A percentile compares a stretch with the other conserved stretches of the same genome.
Evolutionary conservation across 2,888 invertebrate species (phyloP).

Genomic region (Heliconius charithonia): DNA sequence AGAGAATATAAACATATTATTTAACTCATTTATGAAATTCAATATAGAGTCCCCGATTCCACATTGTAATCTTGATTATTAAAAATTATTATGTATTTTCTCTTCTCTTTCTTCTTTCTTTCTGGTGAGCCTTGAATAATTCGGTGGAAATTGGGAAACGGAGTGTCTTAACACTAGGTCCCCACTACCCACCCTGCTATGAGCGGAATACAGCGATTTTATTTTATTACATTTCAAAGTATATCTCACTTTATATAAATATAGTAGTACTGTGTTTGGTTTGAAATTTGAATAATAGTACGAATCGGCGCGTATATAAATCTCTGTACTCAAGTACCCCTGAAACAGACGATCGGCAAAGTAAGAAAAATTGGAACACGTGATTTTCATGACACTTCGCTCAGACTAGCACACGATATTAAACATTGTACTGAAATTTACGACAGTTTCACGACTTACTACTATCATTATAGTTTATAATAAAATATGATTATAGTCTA

Average conservation of each 20-base stretch:
- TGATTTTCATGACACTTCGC: conserved; percentile 5
- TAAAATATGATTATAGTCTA: background rate
- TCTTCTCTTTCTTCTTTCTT: too few species aligned
- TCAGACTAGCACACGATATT: background rate
- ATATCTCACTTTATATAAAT: too few species aligned
- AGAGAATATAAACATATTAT: too few species aligned
- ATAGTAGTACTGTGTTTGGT: too few species aligned
- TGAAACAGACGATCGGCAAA: conserved; percentile 3
- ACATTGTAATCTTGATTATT: too few species aligned
- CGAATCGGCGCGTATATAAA: background rate
- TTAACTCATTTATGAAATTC: too few species aligned
- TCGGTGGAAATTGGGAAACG: background rate
- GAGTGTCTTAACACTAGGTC: background rate
- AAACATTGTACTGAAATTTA: background rate
- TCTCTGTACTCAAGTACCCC: background rate
- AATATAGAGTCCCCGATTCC: too few species aligned
- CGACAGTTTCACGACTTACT: conserved; percentile 3
- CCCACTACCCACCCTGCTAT: too few species aligned
- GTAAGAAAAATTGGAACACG: conserved; percentile 1
- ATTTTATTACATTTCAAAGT: too few species aligned
- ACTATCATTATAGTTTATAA: background rate
- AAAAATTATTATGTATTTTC: too few species aligned
- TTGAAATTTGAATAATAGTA: background rate
- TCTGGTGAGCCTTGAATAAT: too few species aligned
- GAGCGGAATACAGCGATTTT: too few species aligned